Base-by-base conservation (phyloP, 1,140 invertebrate genomes). In the Diploscapter pachys region DNA sequence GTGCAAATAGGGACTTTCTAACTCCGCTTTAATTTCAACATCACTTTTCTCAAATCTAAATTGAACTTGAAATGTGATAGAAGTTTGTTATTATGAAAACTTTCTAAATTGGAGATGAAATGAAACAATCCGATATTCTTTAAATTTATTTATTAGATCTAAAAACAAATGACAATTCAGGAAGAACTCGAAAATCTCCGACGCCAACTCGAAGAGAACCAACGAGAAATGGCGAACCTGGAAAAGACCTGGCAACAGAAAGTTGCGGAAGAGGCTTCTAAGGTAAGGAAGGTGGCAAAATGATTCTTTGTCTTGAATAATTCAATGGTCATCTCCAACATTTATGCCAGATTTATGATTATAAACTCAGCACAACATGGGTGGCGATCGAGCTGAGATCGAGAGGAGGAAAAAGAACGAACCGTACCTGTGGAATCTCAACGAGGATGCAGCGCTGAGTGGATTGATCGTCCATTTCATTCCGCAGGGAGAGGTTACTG, bases 381-480 rank as follows among this genome's bases (percentile, higher is more conserved):
- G 57, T 3, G 69, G 79, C 64, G 82, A 81, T 62, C 81, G 84
- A 76, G 84, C 84, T 62, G 82, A 87, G 71, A 86, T 88, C 48
- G 85, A 87, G 71, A 83, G 87, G 72, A 89, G 89, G 70, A 88
- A 88, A 79, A 87, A 87, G 77, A 86, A 79, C n/a, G 83, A 86
- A 57, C 87, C 89, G 8, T 88, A 90, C 85, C 81, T 90, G 9
- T 90, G 87, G 79, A 91, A 90, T 83, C 81, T 90, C 57, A 90
- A 91, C 82, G 86, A 88, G 75, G 90, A 90, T 83, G 88, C 89
- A 5, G 86, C 87, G 81, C 82, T 90, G 56, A 87, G 88, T 1
- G 89, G 89, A 4, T 87, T 89, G 80, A 87, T 90, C 70, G 83
- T 89, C 53, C 87, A 89, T 81, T 88, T 90, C 78, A 79, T 90